Percentiles rank a stretch among this genome's conserved stretches.
Evolutionary conservation across 2,888 invertebrate species (phyloP).

Genomic region (Chalcis sispes): DNA sequence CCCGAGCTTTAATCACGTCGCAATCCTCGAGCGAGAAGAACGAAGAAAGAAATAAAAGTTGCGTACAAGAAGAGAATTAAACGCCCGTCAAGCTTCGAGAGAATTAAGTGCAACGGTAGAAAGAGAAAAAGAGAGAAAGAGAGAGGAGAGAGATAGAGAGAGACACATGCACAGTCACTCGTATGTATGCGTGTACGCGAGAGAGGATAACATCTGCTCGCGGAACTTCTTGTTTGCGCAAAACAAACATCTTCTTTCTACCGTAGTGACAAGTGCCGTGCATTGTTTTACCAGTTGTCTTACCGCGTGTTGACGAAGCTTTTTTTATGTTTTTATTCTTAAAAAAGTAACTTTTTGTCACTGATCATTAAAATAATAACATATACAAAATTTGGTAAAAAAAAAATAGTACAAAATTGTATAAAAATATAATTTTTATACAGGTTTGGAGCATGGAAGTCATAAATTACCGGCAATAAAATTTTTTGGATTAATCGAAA

Average conservation of each 20-base stretch:
- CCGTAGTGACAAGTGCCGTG: slow-evolving; percentile 24
- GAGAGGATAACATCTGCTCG: slow-evolving; percentile 33
- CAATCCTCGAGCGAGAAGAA: neutral
- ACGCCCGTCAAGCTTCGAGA: too few relatives aligned
- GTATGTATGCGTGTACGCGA: neutral
- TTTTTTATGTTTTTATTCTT: too few relatives aligned
- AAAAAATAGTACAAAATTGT: too few relatives aligned
- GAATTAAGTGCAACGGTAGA: neutral
- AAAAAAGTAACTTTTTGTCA: too few relatives aligned
- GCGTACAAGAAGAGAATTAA: neutral
- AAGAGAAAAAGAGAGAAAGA: neutral
- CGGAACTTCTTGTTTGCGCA: slow-evolving; percentile 29
- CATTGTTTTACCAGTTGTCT: slow-evolving; percentile 14
- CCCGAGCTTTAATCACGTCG: neutral
- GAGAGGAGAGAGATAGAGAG: neutral
- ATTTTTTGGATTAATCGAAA: too few relatives aligned
- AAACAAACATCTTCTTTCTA: slow-evolving; percentile 12
- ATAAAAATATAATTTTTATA: too few relatives aligned
- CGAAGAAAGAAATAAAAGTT: neutral
- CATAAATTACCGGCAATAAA: too few relatives aligned
- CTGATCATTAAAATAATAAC: too few relatives aligned
- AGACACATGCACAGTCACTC: neutral
- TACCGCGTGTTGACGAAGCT: too few relatives aligned
- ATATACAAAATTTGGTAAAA: too few relatives aligned
- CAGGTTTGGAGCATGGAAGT: too few relatives aligned